Evolutionary conservation across 2,797 vertebrate genomes (phyloP), one percentile per base, ranked within the genome.

Genomic region (Selene dorsalis): DNA sequence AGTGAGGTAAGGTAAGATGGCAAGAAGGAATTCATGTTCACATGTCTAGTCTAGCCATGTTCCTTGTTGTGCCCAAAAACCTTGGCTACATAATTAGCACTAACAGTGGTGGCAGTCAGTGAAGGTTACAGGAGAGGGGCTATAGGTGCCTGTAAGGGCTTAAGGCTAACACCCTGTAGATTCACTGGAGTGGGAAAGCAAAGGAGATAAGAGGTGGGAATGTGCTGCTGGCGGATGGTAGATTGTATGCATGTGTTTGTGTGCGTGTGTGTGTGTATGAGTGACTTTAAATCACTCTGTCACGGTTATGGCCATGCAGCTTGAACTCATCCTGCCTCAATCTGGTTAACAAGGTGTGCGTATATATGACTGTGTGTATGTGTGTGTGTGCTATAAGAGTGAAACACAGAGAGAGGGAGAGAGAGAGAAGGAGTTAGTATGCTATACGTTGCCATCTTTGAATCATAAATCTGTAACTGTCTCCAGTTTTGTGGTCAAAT

Each of bases 221-320:
- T 50, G 55, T 72, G 55, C 52, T 67, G 24, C 28, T 66, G 22
- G 59, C 58, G 48, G 39, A 38, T 60, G 53, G 48, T 3, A 48
- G 17, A 63, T 16, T 32, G 30, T 56, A 38, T 47, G 57, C 63
- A 38, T 69, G 28, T 74, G 47, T 55, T 57, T 62, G 43, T 57
- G 50, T 74, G 13, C 55, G 26, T 67, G 18, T 58, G 60, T 79
- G 75, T 64, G 56, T 62, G 55, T 70, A 43, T 50, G 62, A 83
- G 57, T 73, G 84, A 77, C 72, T 80, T 75, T 75, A 86, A 89
- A 87, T 91, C 87, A 74, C 73, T 82, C 75, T 69, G 86, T 87
- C 80, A 87, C 8, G 2, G 86, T 86, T 75, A 80, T 70, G 70
- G 74, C 48, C 32, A 38, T 64, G 77, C 70, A 80, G 58, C 55